These are phyloP conservation scores for Mormyrops boulengeri DNA, from an alignment of 2,797 vertebrate species.

Conservation along the genomic window DNA sequence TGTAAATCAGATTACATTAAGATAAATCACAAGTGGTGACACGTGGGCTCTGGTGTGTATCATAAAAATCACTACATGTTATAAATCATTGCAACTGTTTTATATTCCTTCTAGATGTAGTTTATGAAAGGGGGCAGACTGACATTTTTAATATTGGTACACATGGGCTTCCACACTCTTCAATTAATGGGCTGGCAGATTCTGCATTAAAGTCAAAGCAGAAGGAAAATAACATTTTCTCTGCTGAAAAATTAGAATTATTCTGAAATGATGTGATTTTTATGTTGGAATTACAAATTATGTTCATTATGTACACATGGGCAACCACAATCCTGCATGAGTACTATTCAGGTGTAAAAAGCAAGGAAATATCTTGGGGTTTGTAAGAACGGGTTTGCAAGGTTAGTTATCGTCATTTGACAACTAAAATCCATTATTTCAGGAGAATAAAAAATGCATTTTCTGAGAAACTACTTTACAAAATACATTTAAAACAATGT, in stretches of 20 bases:
- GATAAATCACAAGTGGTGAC: neutral
- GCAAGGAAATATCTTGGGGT: neutral
- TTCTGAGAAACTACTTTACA: neutral
- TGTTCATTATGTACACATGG: neutral
- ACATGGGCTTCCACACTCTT: neutral
- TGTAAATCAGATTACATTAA: conserved; percentile 3
- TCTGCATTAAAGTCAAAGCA: neutral
- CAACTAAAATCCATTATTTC: neutral
- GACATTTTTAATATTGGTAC: neutral
- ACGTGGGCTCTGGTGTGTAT: neutral
- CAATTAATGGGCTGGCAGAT: neutral
- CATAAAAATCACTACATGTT: neutral
- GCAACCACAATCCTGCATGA: neutral
- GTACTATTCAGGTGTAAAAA: neutral
- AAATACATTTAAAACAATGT: neutral
- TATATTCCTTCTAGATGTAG: neutral
- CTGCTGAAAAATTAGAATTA: neutral
- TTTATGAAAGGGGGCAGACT: neutral
- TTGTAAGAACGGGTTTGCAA: neutral
- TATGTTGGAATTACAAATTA: neutral
- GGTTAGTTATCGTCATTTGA: neutral
- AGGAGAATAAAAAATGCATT: neutral
- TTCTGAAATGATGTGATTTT: neutral
- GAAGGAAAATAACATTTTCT: conserved; percentile 2
- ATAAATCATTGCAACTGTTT: conserved; percentile 2